phyloP scores from a whole-genome alignment of 2,113 vertebrate genomes.

The Catharus bicknelli region DNA sequence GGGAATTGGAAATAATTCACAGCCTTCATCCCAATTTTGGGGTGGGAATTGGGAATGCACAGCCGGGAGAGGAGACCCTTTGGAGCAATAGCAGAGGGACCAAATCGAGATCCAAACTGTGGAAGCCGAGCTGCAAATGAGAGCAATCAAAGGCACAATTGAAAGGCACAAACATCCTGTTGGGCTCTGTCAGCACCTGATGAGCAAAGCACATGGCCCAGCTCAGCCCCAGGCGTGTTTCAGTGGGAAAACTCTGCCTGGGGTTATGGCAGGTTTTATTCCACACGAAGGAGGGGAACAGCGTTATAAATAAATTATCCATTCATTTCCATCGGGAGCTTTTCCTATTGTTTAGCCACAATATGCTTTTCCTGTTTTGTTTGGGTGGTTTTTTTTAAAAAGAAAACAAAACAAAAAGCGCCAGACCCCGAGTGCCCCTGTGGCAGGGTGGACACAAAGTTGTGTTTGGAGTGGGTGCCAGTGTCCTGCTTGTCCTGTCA shows the following conservation, averaged over 20 bases:
- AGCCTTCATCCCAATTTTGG: too few relatives aligned
- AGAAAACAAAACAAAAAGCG: not conserved
- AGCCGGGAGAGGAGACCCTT: not conserved
- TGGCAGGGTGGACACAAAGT: not conserved
- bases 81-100: not conserved
- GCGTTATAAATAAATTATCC: constrained; percentile 61
- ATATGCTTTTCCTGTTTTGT: constrained; percentile 53
- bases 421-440: not conserved
- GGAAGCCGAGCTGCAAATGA: not conserved
- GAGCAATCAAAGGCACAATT: not conserved
- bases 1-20: too few relatives aligned
- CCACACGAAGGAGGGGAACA: not conserved
- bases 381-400: not conserved
- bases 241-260: constrained; percentile 10
- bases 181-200: not conserved
- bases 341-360: constrained; percentile 69
- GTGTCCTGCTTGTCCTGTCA: not conserved
- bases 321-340: constrained; percentile 53
- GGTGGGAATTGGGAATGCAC: not conserved
- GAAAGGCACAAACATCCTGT: constrained; percentile 39
- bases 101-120: not conserved
- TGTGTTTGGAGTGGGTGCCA: not conserved
- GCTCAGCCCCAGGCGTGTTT: not conserved
- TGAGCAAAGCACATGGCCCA: not conserved
- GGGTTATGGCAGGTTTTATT: constrained; percentile 6